A percentile compares a stretch with the other conserved stretches of the same genome.
Evolutionary conservation across 2,113 vertebrate genomes (phyloP).

Genomic region (Lasiurus cinereus): DNA sequence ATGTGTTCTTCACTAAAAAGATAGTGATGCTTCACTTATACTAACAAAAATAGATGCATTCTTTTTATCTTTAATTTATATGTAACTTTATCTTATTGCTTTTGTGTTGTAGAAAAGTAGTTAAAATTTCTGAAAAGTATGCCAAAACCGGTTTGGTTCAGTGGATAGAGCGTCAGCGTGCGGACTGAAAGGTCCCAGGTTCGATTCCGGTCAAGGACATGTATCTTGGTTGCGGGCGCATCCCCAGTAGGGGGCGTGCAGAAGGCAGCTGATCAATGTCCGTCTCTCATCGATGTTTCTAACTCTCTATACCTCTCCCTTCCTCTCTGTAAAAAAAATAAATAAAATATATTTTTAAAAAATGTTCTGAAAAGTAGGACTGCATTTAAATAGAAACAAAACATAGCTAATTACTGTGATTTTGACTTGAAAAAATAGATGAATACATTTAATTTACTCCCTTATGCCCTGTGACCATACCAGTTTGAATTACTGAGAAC

Average conservation of each 20-base stretch:
- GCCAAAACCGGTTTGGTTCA: too few species aligned
- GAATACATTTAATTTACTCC: constrained; percentile 36
- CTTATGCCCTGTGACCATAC: not conserved
- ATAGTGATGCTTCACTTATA: constrained; percentile 67
- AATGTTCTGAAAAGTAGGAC: not conserved
- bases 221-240: too few species aligned
- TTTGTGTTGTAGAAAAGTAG: not conserved
- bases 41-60: not conserved
- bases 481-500: constrained; percentile 66
- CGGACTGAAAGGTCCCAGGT: too few species aligned
- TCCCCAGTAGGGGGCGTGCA: too few species aligned
- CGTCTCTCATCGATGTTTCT: too few species aligned
- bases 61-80: constrained; percentile 63
- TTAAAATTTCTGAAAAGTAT: not conserved
- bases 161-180: too few species aligned
- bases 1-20: constrained; percentile 57
- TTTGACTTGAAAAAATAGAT: constrained; percentile 60
- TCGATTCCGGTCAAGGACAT: too few species aligned
- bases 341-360: too few species aligned
- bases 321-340: too few species aligned
- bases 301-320: too few species aligned
- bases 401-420: constrained; percentile 1
- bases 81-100: constrained; percentile 22
- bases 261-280: too few species aligned
- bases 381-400: constrained; percentile 41